A percentile compares a stretch with the other conserved stretches of the same genome.
Conservation (phyloP, 2,797 vertebrate genomes). For the Acanthurus tractus region DNA sequence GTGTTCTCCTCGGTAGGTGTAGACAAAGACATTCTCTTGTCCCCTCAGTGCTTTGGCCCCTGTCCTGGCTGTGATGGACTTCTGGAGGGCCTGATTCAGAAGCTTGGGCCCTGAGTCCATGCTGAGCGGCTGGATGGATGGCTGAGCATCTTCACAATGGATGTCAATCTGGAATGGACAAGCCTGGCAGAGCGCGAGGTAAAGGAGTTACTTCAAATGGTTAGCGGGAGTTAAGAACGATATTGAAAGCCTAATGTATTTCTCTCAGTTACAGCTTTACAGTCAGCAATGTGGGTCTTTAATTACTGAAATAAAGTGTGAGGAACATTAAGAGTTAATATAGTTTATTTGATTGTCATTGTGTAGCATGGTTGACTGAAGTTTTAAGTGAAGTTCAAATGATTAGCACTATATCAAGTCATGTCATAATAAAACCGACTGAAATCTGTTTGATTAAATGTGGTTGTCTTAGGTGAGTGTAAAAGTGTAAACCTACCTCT, state of each 20-base stretch:
- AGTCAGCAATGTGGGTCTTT: neutral
- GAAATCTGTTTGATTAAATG: neutral
- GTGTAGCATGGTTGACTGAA: neutral
- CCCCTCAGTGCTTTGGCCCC: slow-evolving; percentile 86
- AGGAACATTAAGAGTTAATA: neutral
- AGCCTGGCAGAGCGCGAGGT: slow-evolving; percentile 80
- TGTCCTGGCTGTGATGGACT: slow-evolving; percentile 84
- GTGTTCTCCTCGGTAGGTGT: slow-evolving; percentile 86
- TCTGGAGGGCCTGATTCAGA: slow-evolving; percentile 89
- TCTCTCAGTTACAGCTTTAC: neutral
- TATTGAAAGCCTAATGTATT: neutral
- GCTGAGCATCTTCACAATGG: slow-evolving; percentile 86
- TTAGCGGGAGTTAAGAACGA: neutral
- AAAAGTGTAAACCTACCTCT: slow-evolving; percentile 81
- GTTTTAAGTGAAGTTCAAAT: neutral
- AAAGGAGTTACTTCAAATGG: neutral
- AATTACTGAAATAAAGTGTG: neutral
- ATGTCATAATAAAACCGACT: neutral
- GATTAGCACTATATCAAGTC: neutral
- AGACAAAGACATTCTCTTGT: slow-evolving; percentile 85
- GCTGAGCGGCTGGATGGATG: slow-evolving; percentile 84
- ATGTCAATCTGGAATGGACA: slow-evolving; percentile 91
- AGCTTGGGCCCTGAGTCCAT: slow-evolving; percentile 86
- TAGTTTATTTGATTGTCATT: neutral
- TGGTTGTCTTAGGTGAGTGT: neutral